phyloP scores from a whole-genome alignment of 2,797 vertebrate genomes.

The Lates japonicus region DNA sequence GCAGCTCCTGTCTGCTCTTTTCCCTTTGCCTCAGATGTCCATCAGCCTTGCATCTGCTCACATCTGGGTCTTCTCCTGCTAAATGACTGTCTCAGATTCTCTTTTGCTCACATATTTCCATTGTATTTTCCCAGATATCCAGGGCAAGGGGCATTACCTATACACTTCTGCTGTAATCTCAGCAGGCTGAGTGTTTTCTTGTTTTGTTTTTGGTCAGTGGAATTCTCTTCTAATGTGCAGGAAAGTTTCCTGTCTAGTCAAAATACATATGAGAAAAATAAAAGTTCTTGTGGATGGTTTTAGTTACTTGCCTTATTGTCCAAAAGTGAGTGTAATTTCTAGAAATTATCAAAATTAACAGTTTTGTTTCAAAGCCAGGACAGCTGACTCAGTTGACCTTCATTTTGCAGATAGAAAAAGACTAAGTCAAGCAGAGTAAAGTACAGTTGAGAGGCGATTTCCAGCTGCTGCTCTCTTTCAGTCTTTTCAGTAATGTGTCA shows the following conservation, averaged over 20 bases:
- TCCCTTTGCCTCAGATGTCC: slow-evolving; percentile 57
- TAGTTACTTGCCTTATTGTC: background rate
- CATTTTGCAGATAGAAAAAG: background rate
- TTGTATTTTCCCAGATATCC: slow-evolving; percentile 53
- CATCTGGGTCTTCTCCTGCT: slow-evolving; percentile 41
- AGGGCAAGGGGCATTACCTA: slow-evolving; percentile 23
- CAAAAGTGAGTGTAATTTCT: background rate
- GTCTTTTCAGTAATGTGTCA: slow-evolving; percentile 1
- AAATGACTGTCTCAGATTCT: slow-evolving; percentile 41
- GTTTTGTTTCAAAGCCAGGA: background rate
- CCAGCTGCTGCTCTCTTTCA: background rate
- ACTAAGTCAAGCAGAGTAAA: background rate
- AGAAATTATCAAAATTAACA: background rate
- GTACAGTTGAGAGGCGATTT: background rate
- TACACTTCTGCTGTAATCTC: slow-evolving; percentile 9
- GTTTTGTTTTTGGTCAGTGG: slow-evolving; percentile 55
- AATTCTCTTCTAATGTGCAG: slow-evolving; percentile 16
- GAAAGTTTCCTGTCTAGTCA: slow-evolving; percentile 13
- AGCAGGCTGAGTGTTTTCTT: slow-evolving; percentile 5
- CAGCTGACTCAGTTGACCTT: slow-evolving; percentile 1
- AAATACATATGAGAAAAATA: background rate
- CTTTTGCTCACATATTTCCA: slow-evolving; percentile 42
- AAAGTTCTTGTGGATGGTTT: background rate
- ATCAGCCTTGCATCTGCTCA: slow-evolving; percentile 71
- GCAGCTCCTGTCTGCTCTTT: slow-evolving; percentile 70